Evolutionary conservation across 37 sponge, comb jelly and placozoan species (phyloP).

Genomic region (Aplysina aerophoba): DNA sequence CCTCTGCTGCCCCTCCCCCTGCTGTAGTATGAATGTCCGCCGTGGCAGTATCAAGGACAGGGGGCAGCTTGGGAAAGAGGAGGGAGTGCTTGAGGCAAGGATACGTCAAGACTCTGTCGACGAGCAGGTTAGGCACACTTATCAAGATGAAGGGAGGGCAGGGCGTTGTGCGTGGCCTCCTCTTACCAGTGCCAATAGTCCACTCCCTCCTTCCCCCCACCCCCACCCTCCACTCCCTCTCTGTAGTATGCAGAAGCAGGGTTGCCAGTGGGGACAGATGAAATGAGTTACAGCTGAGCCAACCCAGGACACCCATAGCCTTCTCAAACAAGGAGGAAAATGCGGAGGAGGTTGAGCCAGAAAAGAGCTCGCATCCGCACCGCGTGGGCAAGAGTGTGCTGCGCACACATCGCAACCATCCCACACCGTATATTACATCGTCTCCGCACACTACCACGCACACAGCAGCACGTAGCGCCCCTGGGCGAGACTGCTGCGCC

Average conservation of each 20-base stretch:
- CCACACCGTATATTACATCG: neutral
- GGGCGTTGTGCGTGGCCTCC: too few species aligned
- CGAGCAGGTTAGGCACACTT: neutral
- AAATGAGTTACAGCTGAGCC: neutral
- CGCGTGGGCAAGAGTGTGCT: neutral
- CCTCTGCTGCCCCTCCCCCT: too few species aligned
- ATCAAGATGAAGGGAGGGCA: too few species aligned
- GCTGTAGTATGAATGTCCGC: neutral
- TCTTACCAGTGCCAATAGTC: too few species aligned
- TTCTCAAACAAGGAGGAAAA: neutral
- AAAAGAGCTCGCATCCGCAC: neutral
- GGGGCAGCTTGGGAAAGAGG: neutral
- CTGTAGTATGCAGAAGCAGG: too few species aligned
- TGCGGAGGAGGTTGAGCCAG: neutral
- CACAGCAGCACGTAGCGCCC: neutral
- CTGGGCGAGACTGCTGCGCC: constrained; percentile 20
- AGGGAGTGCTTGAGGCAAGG: neutral
- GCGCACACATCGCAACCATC: neutral
- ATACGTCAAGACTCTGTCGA: neutral
- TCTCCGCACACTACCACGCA: neutral
- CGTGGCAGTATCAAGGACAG: neutral
- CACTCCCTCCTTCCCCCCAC: too few species aligned
- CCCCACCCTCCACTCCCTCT: too few species aligned
- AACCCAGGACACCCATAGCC: neutral
- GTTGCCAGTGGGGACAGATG: too few species aligned